Evolutionary conservation across 2,888 invertebrate genomes (phyloP), one percentile per base, ranked within the genome.

Genomic region (Gymnoscelis rufifasciata): DNA sequence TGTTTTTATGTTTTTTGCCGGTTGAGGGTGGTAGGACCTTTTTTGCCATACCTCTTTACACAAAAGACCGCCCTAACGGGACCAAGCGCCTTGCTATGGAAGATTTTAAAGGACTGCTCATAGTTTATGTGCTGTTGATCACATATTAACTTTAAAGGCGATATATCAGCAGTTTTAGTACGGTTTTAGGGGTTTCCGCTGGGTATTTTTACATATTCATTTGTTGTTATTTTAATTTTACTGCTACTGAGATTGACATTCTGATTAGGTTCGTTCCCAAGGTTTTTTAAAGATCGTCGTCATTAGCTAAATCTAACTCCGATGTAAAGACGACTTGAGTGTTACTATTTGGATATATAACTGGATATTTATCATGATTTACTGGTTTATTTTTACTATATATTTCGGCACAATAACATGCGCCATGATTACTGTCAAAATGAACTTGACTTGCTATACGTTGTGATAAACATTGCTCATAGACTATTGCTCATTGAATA

Each of bases 41-140:
- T 84, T 87, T 84, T 83, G 78, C 70, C 65, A 55, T 56, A 51
- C 53, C 58, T 70, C 66, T 64, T 36, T 43, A 42, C 39, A 78
- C 79, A 81, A 83, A 82, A 78, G 82, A 70, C 71, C 65, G 69
- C 68, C 82, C 78, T 87, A 88, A 86, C 87, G 87, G 87, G 71
- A 83, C 49, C 55, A 61, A 65, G 59, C 66, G 51, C 61, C 65
- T 54, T 59, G 56, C 56, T 58, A 52, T 45, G 47, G 3, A 3
- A 2, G 19, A 54, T 55, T 61, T 58, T 60, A 59, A 46, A 52
- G 28, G 43, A 50, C 49, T 52, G 51, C 36, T 47, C 8, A 46
- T 43, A 43, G 51, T 54, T 58, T 55, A 58, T 56, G 50, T 55
- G 19, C 39, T 51, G 52, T 51, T 56, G 54, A 58, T 52, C 48